Conservation (phyloP, 92 coral and sea anemone species). For the Heteractis magnifica region DNA sequence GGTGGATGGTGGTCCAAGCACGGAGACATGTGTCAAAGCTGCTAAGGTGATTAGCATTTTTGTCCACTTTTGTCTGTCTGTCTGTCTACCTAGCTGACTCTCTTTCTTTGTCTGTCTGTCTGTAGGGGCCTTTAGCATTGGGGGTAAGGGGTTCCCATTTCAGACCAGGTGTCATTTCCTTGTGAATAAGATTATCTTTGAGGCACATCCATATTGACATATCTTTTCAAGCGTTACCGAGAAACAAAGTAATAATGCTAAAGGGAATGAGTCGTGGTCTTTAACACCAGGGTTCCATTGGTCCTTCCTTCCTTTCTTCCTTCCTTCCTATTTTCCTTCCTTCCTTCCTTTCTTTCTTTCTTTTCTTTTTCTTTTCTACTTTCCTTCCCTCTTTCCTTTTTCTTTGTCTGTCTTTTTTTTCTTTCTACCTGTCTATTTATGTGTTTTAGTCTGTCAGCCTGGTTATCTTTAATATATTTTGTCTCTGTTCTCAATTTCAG, state of each 20-base stretch:
- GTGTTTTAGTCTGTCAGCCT: too few species aligned
- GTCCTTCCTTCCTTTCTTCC: background rate
- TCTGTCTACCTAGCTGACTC: background rate
- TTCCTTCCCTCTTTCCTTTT: background rate
- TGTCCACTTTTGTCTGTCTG: background rate
- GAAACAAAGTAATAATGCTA: too few species aligned
- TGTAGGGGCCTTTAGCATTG: background rate
- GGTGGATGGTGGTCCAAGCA: constrained; percentile 72
- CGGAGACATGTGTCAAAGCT: constrained; percentile 60
- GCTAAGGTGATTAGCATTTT: constrained; percentile 61
- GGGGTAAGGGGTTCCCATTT: too few species aligned
- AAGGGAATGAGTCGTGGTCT: too few species aligned
- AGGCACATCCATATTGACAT: too few species aligned
- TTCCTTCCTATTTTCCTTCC: background rate
- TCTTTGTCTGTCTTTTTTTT: background rate
- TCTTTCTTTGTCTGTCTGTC: background rate
- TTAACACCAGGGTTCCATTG: too few species aligned
- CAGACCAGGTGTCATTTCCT: too few species aligned
- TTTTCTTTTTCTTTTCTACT: too few species aligned
- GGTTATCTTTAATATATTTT: too few species aligned
- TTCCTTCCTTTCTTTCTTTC: background rate
- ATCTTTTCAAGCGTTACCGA: too few species aligned
- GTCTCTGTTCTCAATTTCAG: too few species aligned
- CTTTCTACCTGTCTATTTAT: background rate
- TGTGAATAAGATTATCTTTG: too few species aligned